Percentiles rank a stretch among this genome's conserved stretches.
These are phyloP conservation scores for Hoplodrina blanda DNA, from an alignment of 2,888 invertebrate genomes.

Conservation along the genomic window DNA sequence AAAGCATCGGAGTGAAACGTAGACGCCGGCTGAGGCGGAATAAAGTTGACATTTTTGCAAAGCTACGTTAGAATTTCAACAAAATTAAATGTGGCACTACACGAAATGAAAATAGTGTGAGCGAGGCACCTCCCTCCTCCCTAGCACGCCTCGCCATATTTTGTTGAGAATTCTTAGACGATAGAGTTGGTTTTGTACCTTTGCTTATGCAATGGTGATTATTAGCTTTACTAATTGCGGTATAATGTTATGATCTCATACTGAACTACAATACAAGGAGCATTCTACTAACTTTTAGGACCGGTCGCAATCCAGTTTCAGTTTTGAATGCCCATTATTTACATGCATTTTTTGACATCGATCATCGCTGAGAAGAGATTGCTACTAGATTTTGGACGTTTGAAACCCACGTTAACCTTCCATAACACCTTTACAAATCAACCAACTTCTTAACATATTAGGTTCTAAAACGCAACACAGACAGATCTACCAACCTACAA, in stretches of 20 bases:
- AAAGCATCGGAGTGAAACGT: conserved; percentile 87
- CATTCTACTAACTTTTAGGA: no score
- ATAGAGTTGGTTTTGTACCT: conserved; percentile 57
- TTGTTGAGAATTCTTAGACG: conserved; percentile 73
- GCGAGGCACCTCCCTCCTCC: conserved; percentile 60
- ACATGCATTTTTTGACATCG: no score
- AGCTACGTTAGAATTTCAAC: conserved; percentile 90
- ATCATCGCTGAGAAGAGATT: no score
- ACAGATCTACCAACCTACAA: no score
- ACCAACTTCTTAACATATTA: no score
- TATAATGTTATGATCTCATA: not conserved
- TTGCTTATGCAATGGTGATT: conserved; percentile 35
- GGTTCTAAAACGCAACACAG: no score
- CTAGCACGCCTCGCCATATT: conserved; percentile 60
- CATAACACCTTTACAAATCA: no score
- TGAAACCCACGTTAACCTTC: no score
- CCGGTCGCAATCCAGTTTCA: no score
- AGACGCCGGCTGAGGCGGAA: conserved; percentile 88
- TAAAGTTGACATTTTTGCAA: conserved; percentile 91
- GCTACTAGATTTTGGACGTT: no score
- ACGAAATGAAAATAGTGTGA: conserved; percentile 89
- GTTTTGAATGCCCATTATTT: no score
- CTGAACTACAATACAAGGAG: not conserved
- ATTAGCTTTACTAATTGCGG: conserved; percentile 25
- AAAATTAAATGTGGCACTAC: conserved; percentile 91